Base-by-base conservation (phyloP, 2,797 vertebrate genomes). In the Acanthurus leucopareius region DNA sequence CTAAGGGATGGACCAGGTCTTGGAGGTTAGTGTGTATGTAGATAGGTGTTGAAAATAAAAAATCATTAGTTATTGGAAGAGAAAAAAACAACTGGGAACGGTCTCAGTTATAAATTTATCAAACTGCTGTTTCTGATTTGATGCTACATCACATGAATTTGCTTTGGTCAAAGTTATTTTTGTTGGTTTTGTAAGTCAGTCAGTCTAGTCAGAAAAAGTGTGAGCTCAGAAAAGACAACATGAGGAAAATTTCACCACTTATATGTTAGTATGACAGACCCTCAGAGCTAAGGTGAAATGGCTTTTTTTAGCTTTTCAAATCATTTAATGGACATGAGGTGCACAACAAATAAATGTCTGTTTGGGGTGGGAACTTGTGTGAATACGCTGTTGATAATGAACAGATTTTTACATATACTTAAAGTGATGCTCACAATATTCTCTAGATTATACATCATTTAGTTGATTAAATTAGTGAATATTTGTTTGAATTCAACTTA, bases 311-410 rank as follows among this genome's bases (percentile, higher is more conserved):
- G 32, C 6, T 35, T 61, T 57, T 53, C 49, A 42, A 19, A n/a
- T 4, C 7, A 57, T 75, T 48, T 73, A 14, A 49, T 69, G 57
- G 56, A 16, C 11, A 65, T 69, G 28, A 62, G 8, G 22, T 75
- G 28, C 32, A 60, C 20, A 69, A 64, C 56, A 73, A 54, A 63
- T 42, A 13, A n/a, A 32, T 68, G 8, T 28, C 10, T 22, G 0
- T 70, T 58, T 20, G 53, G 17, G 65, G 32, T 10, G 62, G 51
- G 0, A 28, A 9, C 54, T 58, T 45, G 10, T 45, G 44, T 62
- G 32, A 74, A 71, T 58, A 6, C 40, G 19, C 17, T 28, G 17
- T 22, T 13, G 15, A 7, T 10, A 51, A 52, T 42, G 11, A 59
- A 40, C 15, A 1, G 13, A 65, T 44, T 25, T 20, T 52, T 38